Conservation (phyloP, 2,797 vertebrate genomes). For the Taeniopygia guttata region DNA sequence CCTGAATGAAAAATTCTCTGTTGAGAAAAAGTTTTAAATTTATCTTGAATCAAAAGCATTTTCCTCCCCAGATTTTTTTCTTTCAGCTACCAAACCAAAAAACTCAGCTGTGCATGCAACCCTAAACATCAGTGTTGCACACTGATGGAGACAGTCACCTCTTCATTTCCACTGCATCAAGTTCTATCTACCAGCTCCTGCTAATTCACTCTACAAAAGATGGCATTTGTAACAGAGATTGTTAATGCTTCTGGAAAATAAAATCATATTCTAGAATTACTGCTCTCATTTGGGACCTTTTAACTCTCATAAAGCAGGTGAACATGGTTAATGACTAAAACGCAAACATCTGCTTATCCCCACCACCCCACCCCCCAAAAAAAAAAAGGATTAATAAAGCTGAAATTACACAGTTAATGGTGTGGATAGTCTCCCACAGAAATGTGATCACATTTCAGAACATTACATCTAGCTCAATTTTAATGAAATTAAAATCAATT, state of each 20-base stretch:
- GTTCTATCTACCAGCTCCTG: neutral
- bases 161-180: neutral
- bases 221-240: neutral
- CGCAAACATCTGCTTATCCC: neutral
- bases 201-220: neutral
- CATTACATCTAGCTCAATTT: neutral
- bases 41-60: neutral
- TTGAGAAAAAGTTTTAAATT: neutral
- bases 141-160: neutral
- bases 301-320: constrained; percentile 47
- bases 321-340: constrained; percentile 47
- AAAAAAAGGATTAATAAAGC: constrained; percentile 9
- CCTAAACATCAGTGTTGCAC: neutral
- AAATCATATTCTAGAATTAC: constrained; percentile 25
- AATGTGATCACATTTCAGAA: constrained; percentile 26
- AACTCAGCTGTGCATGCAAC: neutral
- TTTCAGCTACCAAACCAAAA: neutral
- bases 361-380: neutral
- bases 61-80: neutral
- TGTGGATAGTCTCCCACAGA: neutral
- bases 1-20: neutral
- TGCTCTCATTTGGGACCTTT: constrained; percentile 22
- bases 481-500: constrained; percentile 51
- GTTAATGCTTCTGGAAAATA: constrained; percentile 11
- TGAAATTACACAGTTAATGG: constrained; percentile 48